A percentile compares a stretch with the other conserved stretches of the same genome.
Conservation (phyloP, 2,113 vertebrate species). For the Pimephales promelas region DNA sequence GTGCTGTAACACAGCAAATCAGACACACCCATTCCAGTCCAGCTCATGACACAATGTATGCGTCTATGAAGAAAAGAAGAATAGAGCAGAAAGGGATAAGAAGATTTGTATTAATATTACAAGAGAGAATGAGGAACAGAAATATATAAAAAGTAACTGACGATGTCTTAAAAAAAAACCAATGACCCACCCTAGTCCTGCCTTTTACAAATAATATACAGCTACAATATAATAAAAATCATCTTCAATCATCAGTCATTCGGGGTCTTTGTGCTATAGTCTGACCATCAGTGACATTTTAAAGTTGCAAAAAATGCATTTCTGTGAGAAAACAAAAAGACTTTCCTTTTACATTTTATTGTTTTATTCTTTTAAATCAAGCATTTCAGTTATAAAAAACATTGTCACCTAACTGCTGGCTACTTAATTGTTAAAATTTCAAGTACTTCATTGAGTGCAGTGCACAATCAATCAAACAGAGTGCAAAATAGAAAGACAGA, state of each 20-base stretch:
- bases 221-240: neutral
- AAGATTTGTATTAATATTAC: neutral
- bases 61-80: neutral
- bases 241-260: neutral
- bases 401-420: neutral
- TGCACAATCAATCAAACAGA: neutral
- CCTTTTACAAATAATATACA: neutral
- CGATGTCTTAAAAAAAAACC: neutral
- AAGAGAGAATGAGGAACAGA: neutral
- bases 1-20: neutral
- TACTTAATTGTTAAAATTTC: constrained; percentile 2
- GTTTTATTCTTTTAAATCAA: neutral
- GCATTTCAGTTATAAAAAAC: neutral
- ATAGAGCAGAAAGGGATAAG: neutral
- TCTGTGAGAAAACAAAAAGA: neutral
- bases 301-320: neutral
- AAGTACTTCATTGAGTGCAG: neutral
- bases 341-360: too few species aligned
- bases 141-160: neutral
- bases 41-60: neutral
- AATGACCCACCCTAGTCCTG: neutral
- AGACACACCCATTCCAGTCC: neutral
- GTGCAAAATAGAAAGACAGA: too few species aligned
- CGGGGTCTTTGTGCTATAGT: neutral
- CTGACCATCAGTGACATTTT: neutral